Base-by-base conservation (phyloP, 2,888 invertebrate genomes). In the Darwinula stevensoni region DNA sequence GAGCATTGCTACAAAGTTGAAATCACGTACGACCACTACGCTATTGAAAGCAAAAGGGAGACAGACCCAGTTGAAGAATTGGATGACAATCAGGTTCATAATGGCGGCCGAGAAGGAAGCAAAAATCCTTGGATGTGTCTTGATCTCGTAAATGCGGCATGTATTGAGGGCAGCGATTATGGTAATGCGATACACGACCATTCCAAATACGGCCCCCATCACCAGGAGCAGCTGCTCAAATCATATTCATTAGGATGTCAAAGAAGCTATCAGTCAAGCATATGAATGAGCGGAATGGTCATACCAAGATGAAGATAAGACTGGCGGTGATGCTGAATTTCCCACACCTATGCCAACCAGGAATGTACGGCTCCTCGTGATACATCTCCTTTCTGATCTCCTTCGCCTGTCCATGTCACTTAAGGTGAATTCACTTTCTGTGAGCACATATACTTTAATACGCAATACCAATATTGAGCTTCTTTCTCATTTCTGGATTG, bases 81-180 rank as follows among this genome's bases (percentile, higher is more conserved):
- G 73, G 41, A 97, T 94, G 45, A 86, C 72, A 33, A 73, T 59
- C 54, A 97, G 67, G 56, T 94, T 94, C 43, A 94, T 73, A 12
- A 74, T 49, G 11, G 91, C 91, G 33, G 88, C 86, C 0, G 86
- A 76, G 45, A 78, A 67, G 5, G 88, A 71, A 29, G 88, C 84
- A 45, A 86, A 73, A 37, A 88, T 65, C 56, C 84, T 82, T 35
- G 88, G 75, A 37, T 52, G 38, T 22, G 61, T 46, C 59, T 37
- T 40, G 17, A 38, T 36, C 13, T 32, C 30, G 14, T 36, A 32
- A 16, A 36, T 36, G 4, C 29, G 15, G 30, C 37, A 39, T 34
- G 36, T 39, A 30, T 36, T 39, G 27, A 42, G 39, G 6, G 38
- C 38, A 40, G 30, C 66, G 66, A 32, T 73, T 65, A 1, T 72